Evolutionary conservation across 1,140 invertebrate genomes (phyloP).

Genomic region (Stegodyphus mimosarum): DNA sequence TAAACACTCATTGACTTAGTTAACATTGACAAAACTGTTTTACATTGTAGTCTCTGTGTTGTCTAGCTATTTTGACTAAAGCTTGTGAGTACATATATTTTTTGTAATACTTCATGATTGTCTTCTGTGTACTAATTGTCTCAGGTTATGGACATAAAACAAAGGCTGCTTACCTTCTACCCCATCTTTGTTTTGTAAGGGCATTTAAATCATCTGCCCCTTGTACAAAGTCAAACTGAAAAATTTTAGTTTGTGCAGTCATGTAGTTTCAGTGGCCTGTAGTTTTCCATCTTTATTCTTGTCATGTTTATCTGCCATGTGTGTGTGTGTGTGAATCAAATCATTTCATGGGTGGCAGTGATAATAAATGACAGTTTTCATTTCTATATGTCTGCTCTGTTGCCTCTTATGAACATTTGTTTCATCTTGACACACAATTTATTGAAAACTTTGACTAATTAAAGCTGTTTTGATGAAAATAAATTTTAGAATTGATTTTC

Average conservation of each 20-base stretch:
- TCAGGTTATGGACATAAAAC: constrained; percentile 53
- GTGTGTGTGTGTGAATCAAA: constrained; percentile 31
- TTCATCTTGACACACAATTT: background rate
- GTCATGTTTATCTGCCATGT: constrained; percentile 49
- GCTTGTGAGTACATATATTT: constrained; percentile 47
- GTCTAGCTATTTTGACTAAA: constrained; percentile 48
- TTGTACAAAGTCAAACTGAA: constrained; percentile 46
- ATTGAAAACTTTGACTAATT: too few species aligned
- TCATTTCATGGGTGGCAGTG: constrained; percentile 54
- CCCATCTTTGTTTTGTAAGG: constrained; percentile 25
- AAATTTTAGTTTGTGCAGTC: constrained; percentile 42
- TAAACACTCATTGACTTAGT: background rate
- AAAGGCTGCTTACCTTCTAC: constrained; percentile 43
- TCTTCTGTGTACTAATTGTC: constrained; percentile 52
- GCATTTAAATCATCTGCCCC: constrained; percentile 30
- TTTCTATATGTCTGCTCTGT: constrained; percentile 26
- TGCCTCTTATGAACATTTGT: background rate
- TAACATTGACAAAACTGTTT: constrained; percentile 6
- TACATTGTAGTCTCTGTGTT: constrained; percentile 21
- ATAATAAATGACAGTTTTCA: constrained; percentile 54
- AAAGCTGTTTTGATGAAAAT: too few species aligned
- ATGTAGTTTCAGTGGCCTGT: constrained; percentile 39
- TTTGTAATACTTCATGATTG: constrained; percentile 52
- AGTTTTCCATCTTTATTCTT: constrained; percentile 49
- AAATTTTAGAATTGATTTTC: background rate